Percentiles rank a stretch among this genome's conserved stretches.
These are phyloP conservation scores for Taeniopygia guttata DNA, from an alignment of 2,797 vertebrate genomes.

Conservation along the genomic window DNA sequence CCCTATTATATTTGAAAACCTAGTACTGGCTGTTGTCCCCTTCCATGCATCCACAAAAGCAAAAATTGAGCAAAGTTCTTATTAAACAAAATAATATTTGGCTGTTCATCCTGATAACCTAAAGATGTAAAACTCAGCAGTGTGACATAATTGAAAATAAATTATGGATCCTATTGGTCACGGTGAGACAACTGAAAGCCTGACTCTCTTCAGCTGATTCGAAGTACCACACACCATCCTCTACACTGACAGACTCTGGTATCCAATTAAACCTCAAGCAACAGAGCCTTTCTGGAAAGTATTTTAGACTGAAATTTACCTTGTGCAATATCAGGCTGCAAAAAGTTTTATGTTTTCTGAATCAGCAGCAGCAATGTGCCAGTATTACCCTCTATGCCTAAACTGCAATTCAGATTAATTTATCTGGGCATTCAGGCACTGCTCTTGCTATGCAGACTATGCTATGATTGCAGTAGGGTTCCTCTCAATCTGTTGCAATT, in stretches of 20 bases:
- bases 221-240: background rate
- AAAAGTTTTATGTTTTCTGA: background rate
- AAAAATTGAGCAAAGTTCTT: background rate
- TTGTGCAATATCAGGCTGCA: background rate
- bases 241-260: background rate
- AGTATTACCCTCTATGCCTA: background rate
- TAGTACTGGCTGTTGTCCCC: background rate
- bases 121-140: background rate
- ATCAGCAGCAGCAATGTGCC: background rate
- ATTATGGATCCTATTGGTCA: background rate
- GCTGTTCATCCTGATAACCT: background rate
- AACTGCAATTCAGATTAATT: background rate
- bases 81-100: background rate
- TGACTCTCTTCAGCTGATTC: background rate
- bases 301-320: background rate
- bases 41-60: background rate
- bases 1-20: background rate
- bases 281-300: background rate
- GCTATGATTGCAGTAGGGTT: background rate
- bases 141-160: background rate
- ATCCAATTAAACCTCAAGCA: background rate
- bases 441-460: background rate
- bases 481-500: background rate
- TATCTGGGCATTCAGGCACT: background rate
- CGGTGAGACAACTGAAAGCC: background rate